A percentile compares a stretch with the other conserved stretches of the same genome.
Evolutionary conservation across 2,888 invertebrate genomes (phyloP).

Genomic region (Plebejus melissa): DNA sequence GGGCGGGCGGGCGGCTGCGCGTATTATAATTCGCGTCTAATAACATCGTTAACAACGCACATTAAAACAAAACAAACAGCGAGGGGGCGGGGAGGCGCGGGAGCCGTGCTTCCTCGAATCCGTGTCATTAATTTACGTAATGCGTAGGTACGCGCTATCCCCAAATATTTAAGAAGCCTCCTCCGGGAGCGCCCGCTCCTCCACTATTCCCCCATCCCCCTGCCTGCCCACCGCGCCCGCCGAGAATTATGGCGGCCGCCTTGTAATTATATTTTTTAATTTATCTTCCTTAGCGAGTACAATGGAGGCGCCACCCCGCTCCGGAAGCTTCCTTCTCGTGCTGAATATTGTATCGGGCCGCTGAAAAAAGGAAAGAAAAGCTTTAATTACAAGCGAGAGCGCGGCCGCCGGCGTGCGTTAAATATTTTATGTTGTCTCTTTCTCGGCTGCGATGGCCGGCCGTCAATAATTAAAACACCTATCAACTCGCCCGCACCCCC

Average conservation of each 20-base stretch:
- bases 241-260: slow-evolving; percentile 82
- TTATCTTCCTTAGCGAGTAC: slow-evolving; percentile 84
- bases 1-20: slow-evolving; percentile 44
- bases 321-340: slow-evolving; percentile 77
- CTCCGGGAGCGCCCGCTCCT: slow-evolving; percentile 76
- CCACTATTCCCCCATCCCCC: slow-evolving; percentile 65
- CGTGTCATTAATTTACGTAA: slow-evolving; percentile 80
- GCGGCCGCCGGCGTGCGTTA: slow-evolving; percentile 73
- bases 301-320: slow-evolving; percentile 79
- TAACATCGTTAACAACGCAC: slow-evolving; percentile 77
- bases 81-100: slow-evolving; percentile 59
- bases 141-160: slow-evolving; percentile 80
- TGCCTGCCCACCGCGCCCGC: slow-evolving; percentile 61
- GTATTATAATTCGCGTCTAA: slow-evolving; percentile 73
- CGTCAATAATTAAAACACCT: slow-evolving; percentile 71
- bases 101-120: slow-evolving; percentile 79
- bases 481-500: slow-evolving; percentile 71
- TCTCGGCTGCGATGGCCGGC: slow-evolving; percentile 45
- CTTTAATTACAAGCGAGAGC: slow-evolving; percentile 79
- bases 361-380: slow-evolving; percentile 78
- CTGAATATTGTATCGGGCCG: slow-evolving; percentile 79
- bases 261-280: slow-evolving; percentile 86
- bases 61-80: slow-evolving; percentile 78
- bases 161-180: slow-evolving; percentile 80
- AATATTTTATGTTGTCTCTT: slow-evolving; percentile 78